Conservation (phyloP, 2,113 vertebrate species). For the Channa maculata region DNA sequence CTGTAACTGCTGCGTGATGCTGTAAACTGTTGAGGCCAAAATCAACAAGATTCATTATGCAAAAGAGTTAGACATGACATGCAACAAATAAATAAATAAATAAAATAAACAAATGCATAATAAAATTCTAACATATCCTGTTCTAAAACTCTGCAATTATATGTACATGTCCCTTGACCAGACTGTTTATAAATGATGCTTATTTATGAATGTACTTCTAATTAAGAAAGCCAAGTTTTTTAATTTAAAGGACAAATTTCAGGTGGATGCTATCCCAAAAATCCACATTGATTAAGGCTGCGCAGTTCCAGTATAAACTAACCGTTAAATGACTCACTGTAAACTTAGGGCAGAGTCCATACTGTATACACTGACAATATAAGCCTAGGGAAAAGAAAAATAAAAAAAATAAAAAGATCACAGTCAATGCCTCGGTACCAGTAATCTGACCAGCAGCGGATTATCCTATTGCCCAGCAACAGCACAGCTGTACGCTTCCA, state of each 20-base stretch:
- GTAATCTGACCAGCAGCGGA: constrained; percentile 75
- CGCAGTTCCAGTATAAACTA: constrained; percentile 11
- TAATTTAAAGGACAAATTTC: too few species aligned
- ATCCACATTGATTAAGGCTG: neutral
- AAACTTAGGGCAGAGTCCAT: constrained; percentile 4
- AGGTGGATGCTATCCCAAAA: too few species aligned
- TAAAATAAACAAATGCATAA: too few species aligned
- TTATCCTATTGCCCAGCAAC: constrained; percentile 74
- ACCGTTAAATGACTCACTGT: neutral
- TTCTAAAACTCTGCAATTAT: too few species aligned
- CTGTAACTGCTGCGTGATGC: neutral
- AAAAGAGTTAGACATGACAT: too few species aligned
- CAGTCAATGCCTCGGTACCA: constrained; percentile 8
- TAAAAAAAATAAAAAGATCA: constrained; percentile 29
- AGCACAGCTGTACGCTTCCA: constrained; percentile 71
- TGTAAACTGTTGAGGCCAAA: too few species aligned
- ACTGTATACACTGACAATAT: constrained; percentile 19
- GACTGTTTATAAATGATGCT: neutral
- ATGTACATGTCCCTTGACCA: too few species aligned
- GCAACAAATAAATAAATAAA: too few species aligned
- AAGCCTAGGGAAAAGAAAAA: constrained; percentile 6
- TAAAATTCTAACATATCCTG: too few species aligned
- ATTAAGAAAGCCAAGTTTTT: neutral
- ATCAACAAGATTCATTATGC: too few species aligned
- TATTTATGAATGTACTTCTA: neutral